Base-by-base conservation (phyloP, 2,888 invertebrate genomes). In the Trachelus troglodyta region DNA sequence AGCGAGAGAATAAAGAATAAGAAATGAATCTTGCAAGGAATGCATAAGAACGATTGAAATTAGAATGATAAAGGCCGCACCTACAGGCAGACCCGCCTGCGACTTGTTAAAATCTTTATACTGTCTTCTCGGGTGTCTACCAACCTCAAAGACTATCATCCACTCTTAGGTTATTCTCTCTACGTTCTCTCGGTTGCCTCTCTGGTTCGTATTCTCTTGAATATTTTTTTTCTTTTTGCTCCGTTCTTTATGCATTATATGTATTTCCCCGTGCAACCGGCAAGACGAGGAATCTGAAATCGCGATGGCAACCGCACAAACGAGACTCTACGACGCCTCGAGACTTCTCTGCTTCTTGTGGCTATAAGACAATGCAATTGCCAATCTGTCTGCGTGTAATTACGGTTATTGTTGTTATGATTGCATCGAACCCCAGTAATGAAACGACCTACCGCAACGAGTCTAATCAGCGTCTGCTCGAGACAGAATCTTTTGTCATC, bases 61-160 rank as follows among this genome's bases (percentile, higher is more conserved):
- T 83, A 84, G 79, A 85, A 85, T 85, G 81, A 85, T 82, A 85
- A 84, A 84, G 78, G 83, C 81, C 84, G 76, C 83, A 80, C 82
- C 82, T 76, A 77, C 76, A 35, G 71, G 35, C 40, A n/a, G 74
- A 73, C 71, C 76, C 78, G 80, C 80, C 80, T 75, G 77, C 80
- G 76, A 75, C 75, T 78, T 68, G 74, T 76, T 80, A 74, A 77
- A 77, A 76, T 77, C 73, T 71, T 34, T 71, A 71, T 71, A 31
- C 71, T 71, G 71, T 56, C 56, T 9, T 56, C 56, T 56, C 56
- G 56, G 56, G 56, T 56, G 56, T 56, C 56, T 56, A 56, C 56
- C 23, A 23, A 23, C 56, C 23, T 56, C 56, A 56, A 56, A 56
- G 56, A 56, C 56, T 56, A 56, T 56, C 56, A 56, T 56, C 23